These are phyloP conservation scores for Nothocercus nigrocapillus DNA, from an alignment of 2,113 vertebrate species.

Conservation along the genomic window DNA sequence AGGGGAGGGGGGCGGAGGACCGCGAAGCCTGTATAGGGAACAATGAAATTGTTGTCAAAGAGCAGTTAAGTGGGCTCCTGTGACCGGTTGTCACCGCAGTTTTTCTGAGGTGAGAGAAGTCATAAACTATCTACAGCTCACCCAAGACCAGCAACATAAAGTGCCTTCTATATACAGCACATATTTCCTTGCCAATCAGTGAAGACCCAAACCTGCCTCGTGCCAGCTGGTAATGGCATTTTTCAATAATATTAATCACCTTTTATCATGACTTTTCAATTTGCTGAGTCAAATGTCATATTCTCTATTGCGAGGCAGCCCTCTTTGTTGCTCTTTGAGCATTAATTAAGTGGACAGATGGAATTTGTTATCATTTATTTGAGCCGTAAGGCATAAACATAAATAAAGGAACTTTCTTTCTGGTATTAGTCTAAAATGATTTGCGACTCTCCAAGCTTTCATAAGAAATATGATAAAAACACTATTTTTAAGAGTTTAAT, in stretches of 20 bases:
- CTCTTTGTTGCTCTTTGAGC: background rate
- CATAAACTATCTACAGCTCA: conserved; percentile 46
- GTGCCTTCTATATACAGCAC: background rate
- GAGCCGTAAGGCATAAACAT: background rate
- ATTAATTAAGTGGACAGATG: background rate
- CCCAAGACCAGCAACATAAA: conserved; percentile 15
- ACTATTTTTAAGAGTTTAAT: background rate
- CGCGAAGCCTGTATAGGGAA: background rate
- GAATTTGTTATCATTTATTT: background rate
- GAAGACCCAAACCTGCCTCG: background rate
- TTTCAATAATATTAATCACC: conserved; percentile 44
- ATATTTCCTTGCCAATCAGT: background rate
- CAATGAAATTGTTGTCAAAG: conserved; percentile 36
- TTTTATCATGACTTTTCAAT: conserved; percentile 15
- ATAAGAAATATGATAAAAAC: background rate
- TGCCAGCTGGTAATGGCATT: conserved; percentile 36
- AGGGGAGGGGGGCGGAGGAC: background rate
- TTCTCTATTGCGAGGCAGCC: background rate
- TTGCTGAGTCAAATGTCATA: conserved; percentile 41
- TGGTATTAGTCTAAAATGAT: background rate
- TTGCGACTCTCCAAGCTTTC: background rate
- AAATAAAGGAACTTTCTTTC: conserved; percentile 2
- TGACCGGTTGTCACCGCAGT: background rate
- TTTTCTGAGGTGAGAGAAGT: conserved; percentile 23
- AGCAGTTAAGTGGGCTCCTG: conserved; percentile 10